Base-by-base conservation (phyloP, 2,797 vertebrate species). In the Odontamblyopus rebecca region DNA sequence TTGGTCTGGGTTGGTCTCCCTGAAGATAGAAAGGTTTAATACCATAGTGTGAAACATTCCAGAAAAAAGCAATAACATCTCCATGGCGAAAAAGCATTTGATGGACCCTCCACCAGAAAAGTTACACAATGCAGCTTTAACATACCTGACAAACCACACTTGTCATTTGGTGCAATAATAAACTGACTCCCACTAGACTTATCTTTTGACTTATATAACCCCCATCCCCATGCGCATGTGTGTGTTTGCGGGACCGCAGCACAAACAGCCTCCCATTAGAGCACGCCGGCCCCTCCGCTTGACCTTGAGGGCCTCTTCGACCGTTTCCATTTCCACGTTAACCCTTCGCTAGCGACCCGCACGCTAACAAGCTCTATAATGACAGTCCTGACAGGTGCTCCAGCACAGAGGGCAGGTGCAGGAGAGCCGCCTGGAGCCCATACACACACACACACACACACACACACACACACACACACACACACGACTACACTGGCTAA, bases 311-410 rank as follows among this genome's bases (percentile, higher is more conserved):
- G 11, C 32, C 61, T 63, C 35, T 63, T 19, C 35, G 19, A 63
- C 35, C 32, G 32, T 27, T 23, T 41, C 61, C 32, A 41, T 63
- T 63, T 63, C 9, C 16, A n/a, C 32, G 32, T 63, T 38, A 41
- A 38, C 61, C 35, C 61, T 23, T 12, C 13, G 1, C 61, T 13
- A 32, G 30, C 11, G 19, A 41, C 61, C 61, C 19, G 60, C 18
- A 19, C 61, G n/a, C 61, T 63, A 63, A 63, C 61, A 63, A 63
- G 61, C 61, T 63, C 32, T 11, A n/a, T 63, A 63, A 63, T 41
- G 61, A 63, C 61, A 63, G 23, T 23, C n/a, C 19, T 23, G 32
- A 23, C 35, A 62, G n/a, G 35, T 35, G 61, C 61, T 29, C 12
- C 57, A 13, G 11, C 4, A 4, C 30, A 18, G 30, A 41, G 61